phyloP scores from a whole-genome alignment of 1,140 invertebrate genomes.

The Penaeus indicus region DNA sequence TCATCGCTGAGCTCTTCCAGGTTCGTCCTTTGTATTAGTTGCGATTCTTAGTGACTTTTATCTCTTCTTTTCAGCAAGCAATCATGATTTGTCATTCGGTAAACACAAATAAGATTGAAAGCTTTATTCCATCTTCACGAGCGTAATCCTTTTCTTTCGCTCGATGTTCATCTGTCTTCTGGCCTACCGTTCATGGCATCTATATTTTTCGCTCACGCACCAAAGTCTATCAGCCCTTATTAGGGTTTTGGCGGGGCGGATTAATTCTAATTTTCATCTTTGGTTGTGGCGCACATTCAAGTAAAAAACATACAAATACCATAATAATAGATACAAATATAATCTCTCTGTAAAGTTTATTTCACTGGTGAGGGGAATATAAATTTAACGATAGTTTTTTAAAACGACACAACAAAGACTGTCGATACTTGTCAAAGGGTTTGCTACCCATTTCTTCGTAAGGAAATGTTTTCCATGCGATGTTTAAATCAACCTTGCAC shows the following conservation, averaged over 20 bases:
- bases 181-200: not conserved
- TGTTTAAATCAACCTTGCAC: not conserved
- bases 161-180: conserved; percentile 9
- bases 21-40: conserved; percentile 33
- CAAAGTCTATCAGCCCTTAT: too few species aligned
- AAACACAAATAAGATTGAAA: conserved; percentile 60
- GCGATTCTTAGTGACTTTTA: conserved; percentile 39
- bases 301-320: too few species aligned
- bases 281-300: too few species aligned
- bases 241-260: too few species aligned
- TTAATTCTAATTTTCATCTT: too few species aligned
- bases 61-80: conserved; percentile 32
- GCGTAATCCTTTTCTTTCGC: conserved; percentile 41
- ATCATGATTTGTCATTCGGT: conserved; percentile 58
- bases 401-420: conserved; percentile 1
- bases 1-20: not conserved
- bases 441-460: not conserved
- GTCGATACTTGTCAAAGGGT: conserved; percentile 23
- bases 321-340: too few species aligned
- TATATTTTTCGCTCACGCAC: conserved; percentile 43
- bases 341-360: too few species aligned
- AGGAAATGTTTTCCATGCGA: not conserved
- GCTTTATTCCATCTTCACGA: conserved; percentile 58
- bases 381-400: too few species aligned
- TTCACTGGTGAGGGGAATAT: too few species aligned